Conservation (phyloP, 1,140 invertebrate species). For the Pseudomyrmex dendroicus region DNA sequence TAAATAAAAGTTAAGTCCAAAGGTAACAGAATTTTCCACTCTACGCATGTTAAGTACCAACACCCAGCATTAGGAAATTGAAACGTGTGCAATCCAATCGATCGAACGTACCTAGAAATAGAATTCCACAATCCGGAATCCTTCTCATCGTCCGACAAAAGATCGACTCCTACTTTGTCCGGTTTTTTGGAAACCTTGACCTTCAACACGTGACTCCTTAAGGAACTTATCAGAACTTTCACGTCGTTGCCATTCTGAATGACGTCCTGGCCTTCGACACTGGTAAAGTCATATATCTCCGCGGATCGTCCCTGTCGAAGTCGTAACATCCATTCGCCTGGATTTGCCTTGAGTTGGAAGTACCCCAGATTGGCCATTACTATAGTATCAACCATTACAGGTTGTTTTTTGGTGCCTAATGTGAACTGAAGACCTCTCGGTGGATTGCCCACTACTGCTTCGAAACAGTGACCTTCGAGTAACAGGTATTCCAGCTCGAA, state of each 20-base stretch:
- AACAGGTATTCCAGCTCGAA: conserved; percentile 92
- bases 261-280: conserved; percentile 85
- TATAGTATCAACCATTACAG: conserved; percentile 96
- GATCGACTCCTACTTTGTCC: conserved; percentile 93
- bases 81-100: neutral
- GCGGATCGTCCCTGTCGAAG: conserved; percentile 95
- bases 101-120: conserved; percentile 91
- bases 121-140: conserved; percentile 95
- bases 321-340: conserved; percentile 96
- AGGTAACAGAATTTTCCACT: conserved; percentile 44
- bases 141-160: conserved; percentile 92
- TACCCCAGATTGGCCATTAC: conserved; percentile 99
- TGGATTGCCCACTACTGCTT: conserved; percentile 95
- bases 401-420: conserved; percentile 93
- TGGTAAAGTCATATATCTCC: conserved; percentile 96
- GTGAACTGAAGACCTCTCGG: conserved; percentile 98
- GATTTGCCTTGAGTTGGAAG: conserved; percentile 99
- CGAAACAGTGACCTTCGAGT: conserved; percentile 97
- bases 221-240: conserved; percentile 94
- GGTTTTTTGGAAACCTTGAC: conserved; percentile 95
- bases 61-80: conserved; percentile 19
- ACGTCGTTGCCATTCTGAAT: conserved; percentile 89
- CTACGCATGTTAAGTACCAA: conserved; percentile 46
- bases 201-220: conserved; percentile 96
- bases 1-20: conserved; percentile 75